These are phyloP conservation scores for Tenthredo scrophulariae DNA, from an alignment of 2,888 invertebrate genomes.

Conservation along the genomic window DNA sequence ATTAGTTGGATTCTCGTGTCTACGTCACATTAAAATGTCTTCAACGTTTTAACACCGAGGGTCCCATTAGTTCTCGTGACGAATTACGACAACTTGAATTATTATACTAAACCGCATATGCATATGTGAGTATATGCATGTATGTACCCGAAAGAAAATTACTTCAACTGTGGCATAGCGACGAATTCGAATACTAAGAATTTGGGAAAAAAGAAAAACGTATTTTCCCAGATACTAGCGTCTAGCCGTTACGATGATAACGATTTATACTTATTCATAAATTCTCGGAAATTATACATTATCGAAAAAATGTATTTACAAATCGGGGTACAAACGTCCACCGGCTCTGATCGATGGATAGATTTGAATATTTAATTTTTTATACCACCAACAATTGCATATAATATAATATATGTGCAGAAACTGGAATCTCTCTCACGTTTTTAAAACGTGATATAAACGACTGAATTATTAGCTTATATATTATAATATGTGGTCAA, in stretches of 20 bases:
- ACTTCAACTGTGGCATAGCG: neutral
- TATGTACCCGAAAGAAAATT: neutral
- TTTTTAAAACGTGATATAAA: neutral
- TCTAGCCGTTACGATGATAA: neutral
- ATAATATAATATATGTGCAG: neutral
- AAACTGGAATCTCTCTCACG: neutral
- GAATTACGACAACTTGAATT: constrained; percentile 6
- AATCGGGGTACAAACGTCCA: neutral
- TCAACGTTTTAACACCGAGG: neutral
- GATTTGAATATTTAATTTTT: constrained; percentile 20
- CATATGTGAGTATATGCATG: neutral
- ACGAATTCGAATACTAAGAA: neutral
- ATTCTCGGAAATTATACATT: constrained; percentile 7
- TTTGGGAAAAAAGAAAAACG: neutral
- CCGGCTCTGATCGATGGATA: neutral
- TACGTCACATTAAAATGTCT: neutral
- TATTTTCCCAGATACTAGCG: neutral
- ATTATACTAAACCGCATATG: neutral
- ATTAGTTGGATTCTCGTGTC: constrained; percentile 5
- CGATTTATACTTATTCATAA: neutral
- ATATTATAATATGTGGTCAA: neutral
- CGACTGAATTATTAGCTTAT: neutral
- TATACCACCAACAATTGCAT: neutral
- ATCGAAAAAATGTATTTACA: constrained; percentile 15
- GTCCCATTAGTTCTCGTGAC: neutral